These are phyloP conservation scores for Stichodactyla helianthus DNA, from an alignment of 64 coral and sea anemone species.

Conservation along the genomic window DNA sequence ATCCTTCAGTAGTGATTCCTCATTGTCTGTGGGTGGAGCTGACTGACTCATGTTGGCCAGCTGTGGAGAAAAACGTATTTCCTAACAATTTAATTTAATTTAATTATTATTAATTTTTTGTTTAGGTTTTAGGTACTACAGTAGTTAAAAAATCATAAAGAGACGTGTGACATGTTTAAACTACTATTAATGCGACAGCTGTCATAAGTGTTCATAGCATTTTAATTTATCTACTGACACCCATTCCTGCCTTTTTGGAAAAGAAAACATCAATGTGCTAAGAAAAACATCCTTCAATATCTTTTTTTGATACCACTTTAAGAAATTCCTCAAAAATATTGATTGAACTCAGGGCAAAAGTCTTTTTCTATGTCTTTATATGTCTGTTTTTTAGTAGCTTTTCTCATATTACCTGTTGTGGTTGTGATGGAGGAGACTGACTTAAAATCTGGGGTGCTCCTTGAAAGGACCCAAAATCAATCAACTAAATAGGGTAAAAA, in stretches of 20 bases:
- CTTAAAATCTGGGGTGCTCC: constrained; percentile 17
- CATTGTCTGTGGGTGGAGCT: constrained; percentile 12
- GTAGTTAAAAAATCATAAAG: no score
- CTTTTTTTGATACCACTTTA: no score
- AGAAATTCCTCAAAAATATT: no score
- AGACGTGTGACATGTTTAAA: no score
- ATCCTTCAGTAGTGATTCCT: constrained; percentile 61
- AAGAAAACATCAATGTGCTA: no score
- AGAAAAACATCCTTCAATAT: no score
- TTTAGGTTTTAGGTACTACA: no score
- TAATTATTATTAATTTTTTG: not conserved
- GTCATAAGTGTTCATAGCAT: no score
- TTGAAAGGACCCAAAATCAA: constrained; percentile 71
- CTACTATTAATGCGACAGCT: no score
- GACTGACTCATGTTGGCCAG: constrained; percentile 1
- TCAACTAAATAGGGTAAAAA: constrained; percentile 47
- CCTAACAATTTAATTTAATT: not conserved
- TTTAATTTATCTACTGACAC: no score
- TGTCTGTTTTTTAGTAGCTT: not conserved
- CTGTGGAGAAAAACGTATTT: not conserved
- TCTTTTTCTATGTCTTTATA: not conserved
- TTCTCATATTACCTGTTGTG: constrained; percentile 13
- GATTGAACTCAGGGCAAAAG: no score
- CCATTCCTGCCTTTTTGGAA: no score
- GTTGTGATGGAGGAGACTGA: constrained; percentile 20